Evolutionary conservation across 2,888 invertebrate species (phyloP).

Genomic region (Thecocarcelia acutangulata): DNA sequence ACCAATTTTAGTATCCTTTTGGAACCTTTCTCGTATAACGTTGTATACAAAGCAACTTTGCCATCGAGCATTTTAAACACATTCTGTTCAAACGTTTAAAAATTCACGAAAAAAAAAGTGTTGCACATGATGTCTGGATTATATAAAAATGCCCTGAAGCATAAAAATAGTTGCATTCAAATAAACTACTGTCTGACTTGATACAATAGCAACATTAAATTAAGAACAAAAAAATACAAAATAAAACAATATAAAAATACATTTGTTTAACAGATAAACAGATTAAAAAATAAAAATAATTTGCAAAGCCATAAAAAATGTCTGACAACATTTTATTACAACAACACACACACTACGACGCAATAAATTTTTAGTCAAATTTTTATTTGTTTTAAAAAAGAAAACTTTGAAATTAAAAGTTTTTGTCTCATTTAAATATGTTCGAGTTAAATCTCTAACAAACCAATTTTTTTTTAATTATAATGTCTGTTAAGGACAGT

Average conservation of each 20-base stretch:
- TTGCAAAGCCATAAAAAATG: constrained; percentile 58
- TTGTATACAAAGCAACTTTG: background rate
- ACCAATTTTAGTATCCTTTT: no score
- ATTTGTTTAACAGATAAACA: constrained; percentile 67
- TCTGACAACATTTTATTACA: constrained; percentile 44
- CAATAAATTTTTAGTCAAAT: constrained; percentile 41
- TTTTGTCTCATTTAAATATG: constrained; percentile 54
- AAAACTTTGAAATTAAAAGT: constrained; percentile 65
- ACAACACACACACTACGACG: constrained; percentile 17
- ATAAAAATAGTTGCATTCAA: constrained; percentile 62
- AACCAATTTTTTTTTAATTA: constrained; percentile 72
- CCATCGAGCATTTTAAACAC: constrained; percentile 40
- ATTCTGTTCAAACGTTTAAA: constrained; percentile 49
- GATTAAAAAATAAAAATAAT: constrained; percentile 58
- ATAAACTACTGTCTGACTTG: constrained; percentile 49
- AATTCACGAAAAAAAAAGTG: constrained; percentile 58
- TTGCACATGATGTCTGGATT: constrained; percentile 60
- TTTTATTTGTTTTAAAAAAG: constrained; percentile 26
- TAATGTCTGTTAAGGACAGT: constrained; percentile 73
- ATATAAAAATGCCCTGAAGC: constrained; percentile 66
- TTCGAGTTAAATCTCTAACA: constrained; percentile 26
- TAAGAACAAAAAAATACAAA: constrained; percentile 9
- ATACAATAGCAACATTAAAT: constrained; percentile 44
- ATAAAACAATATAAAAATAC: constrained; percentile 52
- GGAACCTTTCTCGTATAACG: background rate